Evolutionary conservation across 1,140 invertebrate genomes (phyloP).

Genomic region (Oreohelix idahoensis): DNA sequence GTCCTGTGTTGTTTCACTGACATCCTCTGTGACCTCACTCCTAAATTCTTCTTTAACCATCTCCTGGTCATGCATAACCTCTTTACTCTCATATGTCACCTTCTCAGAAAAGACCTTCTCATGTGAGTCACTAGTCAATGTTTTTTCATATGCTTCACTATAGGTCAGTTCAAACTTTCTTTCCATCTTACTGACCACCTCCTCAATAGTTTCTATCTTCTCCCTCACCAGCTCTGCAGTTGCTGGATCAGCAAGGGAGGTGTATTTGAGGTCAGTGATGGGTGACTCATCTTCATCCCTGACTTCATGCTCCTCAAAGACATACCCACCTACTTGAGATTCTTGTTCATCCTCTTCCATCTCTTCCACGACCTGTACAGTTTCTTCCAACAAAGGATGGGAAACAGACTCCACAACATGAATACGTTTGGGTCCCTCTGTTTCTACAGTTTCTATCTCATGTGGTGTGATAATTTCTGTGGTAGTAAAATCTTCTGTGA

Average conservation of each 20-base stretch:
- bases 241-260: constrained; percentile 10
- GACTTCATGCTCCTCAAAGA: background rate
- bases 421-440: background rate
- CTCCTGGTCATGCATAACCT: background rate
- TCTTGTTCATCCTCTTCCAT: background rate
- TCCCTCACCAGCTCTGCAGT: constrained; percentile 38
- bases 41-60: background rate
- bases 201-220: constrained; percentile 34
- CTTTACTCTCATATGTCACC: background rate
- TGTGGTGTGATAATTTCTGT: background rate
- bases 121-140: background rate
- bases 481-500: background rate
- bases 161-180: constrained; percentile 23
- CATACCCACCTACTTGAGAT: background rate
- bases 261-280: constrained; percentile 28
- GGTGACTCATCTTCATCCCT: constrained; percentile 18
- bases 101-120: background rate
- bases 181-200: constrained; percentile 33
- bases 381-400: background rate
- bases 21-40: constrained; percentile 25
- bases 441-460: background rate
- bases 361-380: background rate
- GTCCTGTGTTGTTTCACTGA: constrained; percentile 39
- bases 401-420: constrained; percentile 2
- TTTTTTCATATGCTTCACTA: background rate